phyloP scores from a whole-genome alignment of 2,797 vertebrate species.

The Melopsittacus undulatus region DNA sequence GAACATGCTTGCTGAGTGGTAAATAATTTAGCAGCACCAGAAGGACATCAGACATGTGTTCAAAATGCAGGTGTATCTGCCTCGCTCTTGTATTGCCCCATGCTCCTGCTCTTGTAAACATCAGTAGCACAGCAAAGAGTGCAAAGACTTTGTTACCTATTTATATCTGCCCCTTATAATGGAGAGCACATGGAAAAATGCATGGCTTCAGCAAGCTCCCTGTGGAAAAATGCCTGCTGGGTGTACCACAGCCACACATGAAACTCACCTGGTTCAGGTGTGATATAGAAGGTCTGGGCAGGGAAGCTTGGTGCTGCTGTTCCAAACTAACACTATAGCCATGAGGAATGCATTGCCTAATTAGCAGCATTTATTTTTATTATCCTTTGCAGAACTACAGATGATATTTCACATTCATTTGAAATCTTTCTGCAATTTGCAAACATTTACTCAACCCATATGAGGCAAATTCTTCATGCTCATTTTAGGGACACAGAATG shows the following conservation, averaged over 20 bases:
- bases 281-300: not conserved
- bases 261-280: not conserved
- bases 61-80: not conserved
- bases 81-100: not conserved
- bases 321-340: not conserved
- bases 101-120: slow-evolving; percentile 38
- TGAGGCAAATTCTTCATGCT: not conserved
- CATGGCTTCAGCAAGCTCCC: not conserved
- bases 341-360: not conserved
- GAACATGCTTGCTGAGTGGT: not conserved
- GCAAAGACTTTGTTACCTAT: not conserved
- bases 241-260: fast-evolving
- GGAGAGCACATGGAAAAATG: not conserved
- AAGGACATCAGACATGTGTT: slow-evolving; percentile 20
- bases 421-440: not conserved
- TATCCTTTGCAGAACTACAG: not conserved
- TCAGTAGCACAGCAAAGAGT: not conserved
- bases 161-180: not conserved
- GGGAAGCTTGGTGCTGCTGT: not conserved
- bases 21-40: slow-evolving; percentile 51
- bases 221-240: not conserved
- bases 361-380: not conserved
- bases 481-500: not conserved
- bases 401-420: not conserved
- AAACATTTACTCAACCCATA: not conserved